Conservation (phyloP, 2,888 invertebrate genomes). For the Neria commutata region DNA sequence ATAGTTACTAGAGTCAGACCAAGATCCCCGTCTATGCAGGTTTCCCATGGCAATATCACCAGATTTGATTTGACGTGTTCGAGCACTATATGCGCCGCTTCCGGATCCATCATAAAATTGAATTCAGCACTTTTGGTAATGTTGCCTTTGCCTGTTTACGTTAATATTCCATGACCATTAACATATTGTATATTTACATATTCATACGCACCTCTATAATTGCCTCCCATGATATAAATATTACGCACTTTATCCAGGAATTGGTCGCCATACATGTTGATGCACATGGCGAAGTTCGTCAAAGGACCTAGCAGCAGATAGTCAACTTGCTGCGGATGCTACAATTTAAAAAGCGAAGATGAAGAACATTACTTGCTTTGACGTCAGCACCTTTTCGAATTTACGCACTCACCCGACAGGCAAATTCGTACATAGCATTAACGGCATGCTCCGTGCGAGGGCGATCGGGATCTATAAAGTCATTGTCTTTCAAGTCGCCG, state of each 20-base stretch:
- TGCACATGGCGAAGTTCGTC: slow-evolving; percentile 78
- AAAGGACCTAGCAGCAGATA: slow-evolving; percentile 74
- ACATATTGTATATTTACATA: no score
- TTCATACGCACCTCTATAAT: slow-evolving; percentile 67
- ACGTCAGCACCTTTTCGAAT: neutral
- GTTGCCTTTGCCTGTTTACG: slow-evolving; percentile 66
- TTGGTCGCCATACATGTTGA: slow-evolving; percentile 66
- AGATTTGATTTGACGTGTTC: slow-evolving; percentile 64
- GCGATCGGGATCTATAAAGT: slow-evolving; percentile 57
- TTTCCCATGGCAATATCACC: slow-evolving; percentile 72
- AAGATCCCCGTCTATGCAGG: slow-evolving; percentile 60
- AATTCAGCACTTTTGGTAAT: slow-evolving; percentile 71
- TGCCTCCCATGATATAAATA: slow-evolving; percentile 81
- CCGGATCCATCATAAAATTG: slow-evolving; percentile 78
- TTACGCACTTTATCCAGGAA: slow-evolving; percentile 70
- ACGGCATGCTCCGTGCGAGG: slow-evolving; percentile 67
- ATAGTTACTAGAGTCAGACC: slow-evolving; percentile 40
- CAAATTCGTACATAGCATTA: slow-evolving; percentile 66
- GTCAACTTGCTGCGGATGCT: slow-evolving; percentile 65
- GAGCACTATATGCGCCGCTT: slow-evolving; percentile 73
- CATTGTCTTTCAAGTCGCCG: slow-evolving; percentile 67
- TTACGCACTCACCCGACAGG: slow-evolving; percentile 64
- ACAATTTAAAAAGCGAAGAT: slow-evolving; percentile 18
- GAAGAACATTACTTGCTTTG: neutral
- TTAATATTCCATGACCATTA: no score